Evolutionary conservation across 2,888 invertebrate species (phyloP).

Genomic region (Drosophila differens): DNA sequence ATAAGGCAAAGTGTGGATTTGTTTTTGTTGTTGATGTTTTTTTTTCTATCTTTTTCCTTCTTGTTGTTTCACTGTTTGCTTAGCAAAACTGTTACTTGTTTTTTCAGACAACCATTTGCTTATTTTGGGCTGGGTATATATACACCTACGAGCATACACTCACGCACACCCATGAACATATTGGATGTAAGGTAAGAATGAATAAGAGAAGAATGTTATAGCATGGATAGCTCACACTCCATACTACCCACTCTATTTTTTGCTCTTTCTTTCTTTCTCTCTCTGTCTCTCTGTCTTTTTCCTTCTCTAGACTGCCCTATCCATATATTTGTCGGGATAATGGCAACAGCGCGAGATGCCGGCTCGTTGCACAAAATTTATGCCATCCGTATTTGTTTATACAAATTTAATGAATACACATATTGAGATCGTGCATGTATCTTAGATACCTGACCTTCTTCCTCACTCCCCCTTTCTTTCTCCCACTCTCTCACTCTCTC

Average conservation of each 20-base stretch:
- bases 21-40: slow-evolving; percentile 39
- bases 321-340: slow-evolving; percentile 45
- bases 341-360: slow-evolving; percentile 42
- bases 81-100: slow-evolving; percentile 76
- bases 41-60: slow-evolving; percentile 5
- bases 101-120: slow-evolving; percentile 72
- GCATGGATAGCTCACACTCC: slow-evolving; percentile 31
- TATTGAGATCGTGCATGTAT: slow-evolving; percentile 39
- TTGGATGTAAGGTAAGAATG: slow-evolving; percentile 31
- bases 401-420: slow-evolving; percentile 84
- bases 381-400: slow-evolving; percentile 83
- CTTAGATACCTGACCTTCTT: slow-evolving; percentile 6
- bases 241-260: neutral
- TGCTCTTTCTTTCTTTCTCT: neutral
- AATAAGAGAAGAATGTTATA: slow-evolving; percentile 64
- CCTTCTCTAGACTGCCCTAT: neutral
- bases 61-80: slow-evolving; percentile 70
- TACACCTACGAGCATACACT: slow-evolving; percentile 16
- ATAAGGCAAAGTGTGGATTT: slow-evolving; percentile 74
- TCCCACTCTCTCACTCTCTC: no score
- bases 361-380: slow-evolving; percentile 71
- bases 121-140: slow-evolving; percentile 51
- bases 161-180: neutral
- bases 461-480: neutral
- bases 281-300: neutral